A percentile compares a stretch with the other conserved stretches of the same genome.
These are phyloP conservation scores for Origma solitaria DNA, from an alignment of 2,113 vertebrate genomes.

Conservation along the genomic window DNA sequence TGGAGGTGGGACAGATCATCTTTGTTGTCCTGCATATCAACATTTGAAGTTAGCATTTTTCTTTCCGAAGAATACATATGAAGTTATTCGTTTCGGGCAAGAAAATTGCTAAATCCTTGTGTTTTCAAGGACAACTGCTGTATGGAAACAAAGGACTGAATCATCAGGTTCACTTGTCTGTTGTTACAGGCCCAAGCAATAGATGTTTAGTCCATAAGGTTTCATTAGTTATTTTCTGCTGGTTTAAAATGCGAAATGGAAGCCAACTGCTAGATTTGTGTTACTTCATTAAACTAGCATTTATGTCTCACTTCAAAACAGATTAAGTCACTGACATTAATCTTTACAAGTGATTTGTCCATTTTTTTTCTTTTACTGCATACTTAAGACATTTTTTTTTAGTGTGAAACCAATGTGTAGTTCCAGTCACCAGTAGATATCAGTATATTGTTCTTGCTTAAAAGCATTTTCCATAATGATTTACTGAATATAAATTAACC, in stretches of 20 bases:
- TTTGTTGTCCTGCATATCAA: background rate
- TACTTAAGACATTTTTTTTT: background rate
- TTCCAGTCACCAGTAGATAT: background rate
- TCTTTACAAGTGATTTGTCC: background rate
- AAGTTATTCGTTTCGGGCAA: background rate
- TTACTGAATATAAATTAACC: background rate
- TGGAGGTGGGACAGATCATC: background rate
- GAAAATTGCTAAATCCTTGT: background rate
- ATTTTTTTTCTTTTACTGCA: background rate
- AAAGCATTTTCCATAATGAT: rapidly evolving
- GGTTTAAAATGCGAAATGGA: background rate
- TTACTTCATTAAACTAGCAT: background rate
- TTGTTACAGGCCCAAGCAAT: background rate
- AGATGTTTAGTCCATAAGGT: background rate
- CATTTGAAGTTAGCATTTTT: background rate
- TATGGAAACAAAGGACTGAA: background rate
- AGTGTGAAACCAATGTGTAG: background rate
- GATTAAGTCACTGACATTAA: background rate
- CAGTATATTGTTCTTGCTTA: background rate
- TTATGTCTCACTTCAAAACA: background rate
- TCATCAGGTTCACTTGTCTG: background rate
- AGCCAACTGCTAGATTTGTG: background rate
- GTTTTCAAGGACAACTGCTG: background rate
- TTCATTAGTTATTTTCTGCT: background rate
- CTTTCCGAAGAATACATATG: background rate